These are phyloP conservation scores for Allacma fusca DNA, from an alignment of 2,888 invertebrate species.

Conservation along the genomic window DNA sequence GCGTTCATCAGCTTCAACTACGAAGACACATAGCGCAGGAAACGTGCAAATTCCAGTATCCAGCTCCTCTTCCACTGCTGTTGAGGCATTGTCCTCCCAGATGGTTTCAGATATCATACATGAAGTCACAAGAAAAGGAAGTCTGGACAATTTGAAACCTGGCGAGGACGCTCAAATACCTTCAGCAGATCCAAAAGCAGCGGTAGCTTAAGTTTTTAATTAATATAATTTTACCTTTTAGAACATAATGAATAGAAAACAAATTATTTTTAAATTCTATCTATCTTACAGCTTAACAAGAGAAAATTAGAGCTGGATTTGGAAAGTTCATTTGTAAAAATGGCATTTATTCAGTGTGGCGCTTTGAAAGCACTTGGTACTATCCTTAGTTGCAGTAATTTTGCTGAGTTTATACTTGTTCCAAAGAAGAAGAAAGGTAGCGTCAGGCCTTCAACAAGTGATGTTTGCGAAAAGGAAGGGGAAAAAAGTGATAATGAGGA, in stretches of 20 bases:
- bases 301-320: slow-evolving; percentile 65
- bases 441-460: slow-evolving; percentile 60
- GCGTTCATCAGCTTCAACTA: neutral
- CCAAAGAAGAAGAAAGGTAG: slow-evolving; percentile 63
- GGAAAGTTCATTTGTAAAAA: slow-evolving; percentile 57
- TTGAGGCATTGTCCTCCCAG: slow-evolving; percentile 58
- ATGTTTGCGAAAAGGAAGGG: slow-evolving; percentile 47
- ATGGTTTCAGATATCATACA: slow-evolving; percentile 61
- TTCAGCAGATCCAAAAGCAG: neutral
- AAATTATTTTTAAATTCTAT: neutral
- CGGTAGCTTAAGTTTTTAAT: neutral
- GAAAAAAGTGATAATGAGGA: slow-evolving; percentile 46
- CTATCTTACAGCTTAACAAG: slow-evolving; percentile 63
- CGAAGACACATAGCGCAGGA: slow-evolving; percentile 2
- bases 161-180: neutral
- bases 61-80: slow-evolving; percentile 53
- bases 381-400: slow-evolving; percentile 68
- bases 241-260: neutral
- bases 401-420: slow-evolving; percentile 69
- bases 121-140: slow-evolving; percentile 56
- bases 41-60: slow-evolving; percentile 28
- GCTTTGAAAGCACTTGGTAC: slow-evolving; percentile 69
- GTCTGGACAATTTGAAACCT: slow-evolving; percentile 38
- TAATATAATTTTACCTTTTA: no score
- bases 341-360: slow-evolving; percentile 69